Evolutionary conservation across 2,888 invertebrate genomes (phyloP), one percentile per base, ranked within the genome.

Genomic region (Melipona bicolor): DNA sequence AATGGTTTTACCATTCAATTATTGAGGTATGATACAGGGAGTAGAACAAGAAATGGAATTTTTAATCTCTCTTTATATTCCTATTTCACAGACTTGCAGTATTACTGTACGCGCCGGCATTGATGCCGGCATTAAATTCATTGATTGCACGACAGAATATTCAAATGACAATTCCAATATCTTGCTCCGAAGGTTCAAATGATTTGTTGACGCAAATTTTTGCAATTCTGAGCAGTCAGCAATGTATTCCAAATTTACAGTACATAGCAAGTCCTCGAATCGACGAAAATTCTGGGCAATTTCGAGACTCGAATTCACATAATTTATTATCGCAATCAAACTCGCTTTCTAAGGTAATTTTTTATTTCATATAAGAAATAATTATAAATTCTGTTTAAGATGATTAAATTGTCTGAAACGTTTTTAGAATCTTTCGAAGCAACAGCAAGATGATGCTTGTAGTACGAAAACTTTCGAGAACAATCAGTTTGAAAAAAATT

Each of bases 41-140:
- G 19, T n/a, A 62, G 15, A 27, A 24, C 27, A 62, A n/a, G 5
- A 9, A 71, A 15, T n/a, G 3, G 24, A 19, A 52, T 27, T 36
- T 27, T 43, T 43, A 0, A 1, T 9, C 5, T 3, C 19, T 75
- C 15, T 36, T 50, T 27, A 68, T 50, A 6, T 21, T 52, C 9
- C n/a, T n/a, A 9, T 32, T 54, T 11, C 4, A 59, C 5, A 88
- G 88, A 32, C 68, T 88, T 3, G 88, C 88, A 0, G 84, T 88
- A 24, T 43, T 88, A 17, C 81, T 88, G 52, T 82, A 88, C n/a
- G 81, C 88, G 3, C 87, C 87, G 13, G 62, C 77, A 4, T 75
- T 88, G 68, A 84, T 88, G 81, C 84, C 87, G 15, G 86, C 86
- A 2, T 43, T 88, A 50, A 88, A 88, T 75, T 75, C 77, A 2